A percentile compares a stretch with the other conserved stretches of the same genome.
Evolutionary conservation across 1,140 invertebrate species (phyloP).

Genomic region (Trichonephila clavipes): DNA sequence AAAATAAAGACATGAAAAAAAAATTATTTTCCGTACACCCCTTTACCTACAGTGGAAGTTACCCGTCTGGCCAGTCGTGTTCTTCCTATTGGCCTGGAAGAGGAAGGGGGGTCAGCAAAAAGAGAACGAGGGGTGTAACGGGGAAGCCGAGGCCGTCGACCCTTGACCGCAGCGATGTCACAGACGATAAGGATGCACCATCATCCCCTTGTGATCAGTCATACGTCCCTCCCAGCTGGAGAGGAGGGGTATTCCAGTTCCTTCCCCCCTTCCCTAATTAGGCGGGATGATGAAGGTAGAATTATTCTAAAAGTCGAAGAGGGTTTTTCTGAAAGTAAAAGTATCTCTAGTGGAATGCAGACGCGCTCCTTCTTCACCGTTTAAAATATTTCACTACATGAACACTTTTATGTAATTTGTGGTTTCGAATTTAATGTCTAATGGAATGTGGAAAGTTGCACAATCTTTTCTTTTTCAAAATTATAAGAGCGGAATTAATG

Average conservation of each 20-base stretch:
- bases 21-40: neutral
- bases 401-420: too few species aligned
- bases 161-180: slow-evolving; percentile 62
- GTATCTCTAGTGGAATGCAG: too few species aligned
- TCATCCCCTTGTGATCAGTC: slow-evolving; percentile 66
- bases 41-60: slow-evolving; percentile 24
- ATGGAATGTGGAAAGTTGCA: too few species aligned
- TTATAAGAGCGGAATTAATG: too few species aligned
- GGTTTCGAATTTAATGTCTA: too few species aligned
- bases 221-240: slow-evolving; percentile 11
- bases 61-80: slow-evolving; percentile 39
- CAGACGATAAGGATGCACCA: slow-evolving; percentile 61
- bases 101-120: neutral
- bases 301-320: neutral
- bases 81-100: neutral
- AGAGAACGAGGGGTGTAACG: slow-evolving; percentile 4
- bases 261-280: neutral
- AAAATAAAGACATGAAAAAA: neutral
- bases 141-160: slow-evolving; percentile 53
- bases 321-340: too few species aligned
- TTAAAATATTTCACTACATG: too few species aligned
- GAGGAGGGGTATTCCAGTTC: neutral
- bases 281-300: neutral
- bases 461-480: too few species aligned
- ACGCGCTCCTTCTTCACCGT: too few species aligned